A percentile compares a stretch with the other conserved stretches of the same genome.
These are phyloP conservation scores for Athripsodes cinereus DNA, from an alignment of 2,888 invertebrate species.

Conservation along the genomic window DNA sequence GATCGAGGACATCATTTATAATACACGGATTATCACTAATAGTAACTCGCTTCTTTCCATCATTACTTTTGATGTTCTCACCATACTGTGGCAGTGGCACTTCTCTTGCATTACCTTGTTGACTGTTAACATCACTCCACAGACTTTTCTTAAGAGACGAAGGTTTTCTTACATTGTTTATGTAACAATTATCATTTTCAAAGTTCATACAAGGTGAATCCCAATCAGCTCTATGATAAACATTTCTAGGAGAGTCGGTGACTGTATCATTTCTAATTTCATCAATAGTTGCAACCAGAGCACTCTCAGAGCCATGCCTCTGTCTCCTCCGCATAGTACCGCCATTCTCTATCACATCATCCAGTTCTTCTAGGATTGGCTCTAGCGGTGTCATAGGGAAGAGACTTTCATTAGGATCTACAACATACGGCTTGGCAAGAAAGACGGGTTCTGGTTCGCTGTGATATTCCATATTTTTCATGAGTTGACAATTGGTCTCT, in stretches of 20 bases:
- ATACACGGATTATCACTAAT: conserved; percentile 3
- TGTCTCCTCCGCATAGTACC: conserved; percentile 41
- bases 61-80: conserved; percentile 1
- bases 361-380: conserved; percentile 52
- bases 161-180: conserved; percentile 34
- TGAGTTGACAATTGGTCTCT: conserved; percentile 33
- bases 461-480: conserved; percentile 13
- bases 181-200: conserved; percentile 22
- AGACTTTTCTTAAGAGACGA: conserved; percentile 27
- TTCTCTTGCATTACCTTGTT: too few relatives aligned
- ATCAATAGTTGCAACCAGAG: conserved; percentile 57
- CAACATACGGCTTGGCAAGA: conserved; percentile 51
- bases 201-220: conserved; percentile 35
- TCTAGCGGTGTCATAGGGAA: conserved; percentile 44
- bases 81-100: neutral
- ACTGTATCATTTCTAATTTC: conserved; percentile 54
- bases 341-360: conserved; percentile 45
- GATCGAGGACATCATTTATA: neutral
- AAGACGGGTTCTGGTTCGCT: conserved; percentile 37
- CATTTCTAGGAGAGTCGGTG: conserved; percentile 51
- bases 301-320: conserved; percentile 47
- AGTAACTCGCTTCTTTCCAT: neutral
- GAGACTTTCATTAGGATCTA: conserved; percentile 49
- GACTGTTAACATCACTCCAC: conserved; percentile 38
- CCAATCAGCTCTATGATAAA: conserved; percentile 52